Evolutionary conservation across 1,140 invertebrate species (phyloP).

Genomic region (Anagrus nilaparvatae): DNA sequence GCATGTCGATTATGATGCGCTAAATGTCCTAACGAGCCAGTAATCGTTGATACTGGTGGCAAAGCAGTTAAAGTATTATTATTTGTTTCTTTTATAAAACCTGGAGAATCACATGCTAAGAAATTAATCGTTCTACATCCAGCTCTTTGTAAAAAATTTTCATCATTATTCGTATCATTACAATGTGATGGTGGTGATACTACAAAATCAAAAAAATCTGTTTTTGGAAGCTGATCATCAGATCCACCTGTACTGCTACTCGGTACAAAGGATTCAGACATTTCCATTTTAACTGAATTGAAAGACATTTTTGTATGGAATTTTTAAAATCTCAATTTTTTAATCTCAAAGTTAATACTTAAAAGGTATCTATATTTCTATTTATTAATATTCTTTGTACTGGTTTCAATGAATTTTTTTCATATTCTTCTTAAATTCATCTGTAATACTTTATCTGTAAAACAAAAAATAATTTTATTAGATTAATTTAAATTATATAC

Average conservation of each 20-base stretch:
- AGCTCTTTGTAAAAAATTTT: constrained; percentile 31
- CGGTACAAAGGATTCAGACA: constrained; percentile 61
- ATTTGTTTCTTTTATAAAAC: constrained; percentile 55
- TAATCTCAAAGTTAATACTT: no score
- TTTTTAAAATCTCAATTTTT: no score
- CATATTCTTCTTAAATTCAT: no score
- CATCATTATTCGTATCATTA: constrained; percentile 33
- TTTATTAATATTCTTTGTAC: no score
- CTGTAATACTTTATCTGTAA: no score
- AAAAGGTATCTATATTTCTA: no score
- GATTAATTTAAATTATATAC: no score
- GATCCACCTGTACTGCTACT: constrained; percentile 29
- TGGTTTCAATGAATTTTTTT: no score
- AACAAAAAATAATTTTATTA: no score
- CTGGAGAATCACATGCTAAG: constrained; percentile 20
- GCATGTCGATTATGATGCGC: constrained; percentile 23
- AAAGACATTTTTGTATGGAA: no score
- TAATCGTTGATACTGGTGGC: constrained; percentile 36
- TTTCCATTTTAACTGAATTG: constrained; percentile 60
- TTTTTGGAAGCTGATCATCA: constrained; percentile 57
- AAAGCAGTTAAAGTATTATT: constrained; percentile 49
- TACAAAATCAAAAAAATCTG: constrained; percentile 79
- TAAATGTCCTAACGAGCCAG: constrained; percentile 34
- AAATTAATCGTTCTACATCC: constrained; percentile 27
- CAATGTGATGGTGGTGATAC: constrained; percentile 59